Conservation (phyloP, 2,888 invertebrate species). For the Atrina japonica region DNA sequence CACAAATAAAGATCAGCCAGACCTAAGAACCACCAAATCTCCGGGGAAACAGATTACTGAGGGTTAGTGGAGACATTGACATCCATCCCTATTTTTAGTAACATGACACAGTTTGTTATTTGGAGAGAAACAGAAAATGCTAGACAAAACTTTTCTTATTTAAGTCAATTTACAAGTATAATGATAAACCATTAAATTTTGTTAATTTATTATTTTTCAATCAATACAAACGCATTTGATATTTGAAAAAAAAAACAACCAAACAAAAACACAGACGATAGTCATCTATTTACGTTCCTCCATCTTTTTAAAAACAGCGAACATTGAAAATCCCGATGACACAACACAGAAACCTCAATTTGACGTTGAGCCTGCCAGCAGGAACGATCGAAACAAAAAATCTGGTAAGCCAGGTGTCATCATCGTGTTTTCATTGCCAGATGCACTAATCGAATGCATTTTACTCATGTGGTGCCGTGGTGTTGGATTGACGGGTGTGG, state of each 20-base stretch:
- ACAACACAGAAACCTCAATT: background rate
- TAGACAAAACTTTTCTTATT: background rate
- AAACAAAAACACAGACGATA: too few relatives aligned
- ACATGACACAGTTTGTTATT: background rate
- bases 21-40: background rate
- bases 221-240: too few relatives aligned
- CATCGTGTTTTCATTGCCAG: background rate
- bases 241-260: too few relatives aligned
- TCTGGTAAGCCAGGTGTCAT: constrained; percentile 16
- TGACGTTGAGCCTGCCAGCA: background rate
- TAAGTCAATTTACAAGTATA: background rate
- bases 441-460: too few relatives aligned
- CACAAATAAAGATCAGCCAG: constrained; percentile 25
- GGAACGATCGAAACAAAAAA: constrained; percentile 6
- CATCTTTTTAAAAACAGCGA: background rate
- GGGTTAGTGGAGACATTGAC: constrained; percentile 57
- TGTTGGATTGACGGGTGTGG: too few relatives aligned
- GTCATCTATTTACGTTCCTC: background rate
- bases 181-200: too few relatives aligned
- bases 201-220: too few relatives aligned
- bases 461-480: too few relatives aligned
- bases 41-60: constrained; percentile 6
- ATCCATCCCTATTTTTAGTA: background rate
- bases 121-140: background rate
- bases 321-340: background rate